Percentiles rank a stretch among this genome's conserved stretches.
These are phyloP conservation scores for Myotis vivesi DNA, from an alignment of 2,797 vertebrate genomes.

Conservation along the genomic window DNA sequence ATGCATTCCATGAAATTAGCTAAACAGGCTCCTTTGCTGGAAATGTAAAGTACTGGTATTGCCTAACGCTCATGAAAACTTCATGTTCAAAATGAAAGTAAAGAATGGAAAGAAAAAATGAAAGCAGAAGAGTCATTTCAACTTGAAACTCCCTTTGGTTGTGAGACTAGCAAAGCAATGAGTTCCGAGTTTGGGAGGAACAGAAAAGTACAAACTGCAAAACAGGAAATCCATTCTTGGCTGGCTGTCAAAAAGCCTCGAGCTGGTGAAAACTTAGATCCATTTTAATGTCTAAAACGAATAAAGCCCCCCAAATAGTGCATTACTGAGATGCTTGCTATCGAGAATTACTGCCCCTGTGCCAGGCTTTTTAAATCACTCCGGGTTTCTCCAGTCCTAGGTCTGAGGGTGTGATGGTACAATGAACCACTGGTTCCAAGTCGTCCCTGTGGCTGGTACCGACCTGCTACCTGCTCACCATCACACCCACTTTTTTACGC, in stretches of 20 bases:
- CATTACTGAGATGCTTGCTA: background rate
- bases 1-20: background rate
- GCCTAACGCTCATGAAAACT: background rate
- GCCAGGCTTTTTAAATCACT: background rate
- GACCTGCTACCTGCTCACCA: background rate
- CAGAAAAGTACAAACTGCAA: slow-evolving; percentile 65
- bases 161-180: slow-evolving; percentile 53
- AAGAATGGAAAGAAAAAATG: slow-evolving; percentile 31
- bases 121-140: slow-evolving; percentile 37
- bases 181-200: slow-evolving; percentile 53
- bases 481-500: background rate
- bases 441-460: background rate
- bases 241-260: slow-evolving; percentile 55
- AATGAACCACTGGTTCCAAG: background rate
- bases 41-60: background rate
- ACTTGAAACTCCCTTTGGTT: slow-evolving; percentile 45
- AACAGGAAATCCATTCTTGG: slow-evolving; percentile 78
- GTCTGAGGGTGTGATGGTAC: background rate
- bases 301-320: background rate
- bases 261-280: slow-evolving; percentile 18
- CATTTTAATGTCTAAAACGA: slow-evolving; percentile 49
- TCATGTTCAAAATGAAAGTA: slow-evolving; percentile 26
- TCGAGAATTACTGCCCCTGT: background rate
- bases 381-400: background rate
- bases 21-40: background rate